Conservation (phyloP, 2,113 vertebrate genomes). For the Lepidothrix coronata region DNA sequence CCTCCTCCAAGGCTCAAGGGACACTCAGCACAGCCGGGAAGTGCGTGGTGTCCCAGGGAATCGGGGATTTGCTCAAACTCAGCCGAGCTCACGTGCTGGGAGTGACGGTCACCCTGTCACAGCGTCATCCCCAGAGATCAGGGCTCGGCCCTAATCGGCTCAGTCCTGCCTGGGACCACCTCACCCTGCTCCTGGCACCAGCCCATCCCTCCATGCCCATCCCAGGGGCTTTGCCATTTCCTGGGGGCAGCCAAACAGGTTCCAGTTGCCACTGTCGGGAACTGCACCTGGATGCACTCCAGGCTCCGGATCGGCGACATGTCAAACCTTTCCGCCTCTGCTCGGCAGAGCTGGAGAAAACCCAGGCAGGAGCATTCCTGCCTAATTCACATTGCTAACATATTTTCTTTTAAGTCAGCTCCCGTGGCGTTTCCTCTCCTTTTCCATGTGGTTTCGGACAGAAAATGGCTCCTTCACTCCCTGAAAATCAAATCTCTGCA, state of each 20-base stretch:
- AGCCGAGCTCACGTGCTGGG: not conserved
- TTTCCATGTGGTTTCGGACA: not conserved
- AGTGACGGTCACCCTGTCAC: not conserved
- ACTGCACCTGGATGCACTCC: not conserved
- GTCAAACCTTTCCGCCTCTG: not conserved
- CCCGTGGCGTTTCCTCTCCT: not conserved
- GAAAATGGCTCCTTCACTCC: not conserved
- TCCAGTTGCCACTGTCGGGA: accelerated
- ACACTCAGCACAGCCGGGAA: accelerated
- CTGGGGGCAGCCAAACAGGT: not conserved
- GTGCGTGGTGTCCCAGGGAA: accelerated
- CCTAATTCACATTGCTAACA: conserved; percentile 12
- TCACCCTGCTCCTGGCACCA: not conserved
- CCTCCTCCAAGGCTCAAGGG: not conserved
- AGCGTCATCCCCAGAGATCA: not conserved
- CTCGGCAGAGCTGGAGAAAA: not conserved
- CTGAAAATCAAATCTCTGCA: not conserved
- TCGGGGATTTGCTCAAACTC: not conserved
- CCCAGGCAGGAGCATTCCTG: conserved; percentile 3
- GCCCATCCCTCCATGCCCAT: accelerated
- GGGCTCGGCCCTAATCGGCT: not conserved
- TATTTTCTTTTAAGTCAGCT: conserved; percentile 1
- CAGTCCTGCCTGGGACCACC: not conserved
- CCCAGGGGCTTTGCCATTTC: accelerated
- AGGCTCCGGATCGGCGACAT: not conserved